phyloP scores from a whole-genome alignment of 2,888 invertebrate species.

The Andrena bucephala region DNA sequence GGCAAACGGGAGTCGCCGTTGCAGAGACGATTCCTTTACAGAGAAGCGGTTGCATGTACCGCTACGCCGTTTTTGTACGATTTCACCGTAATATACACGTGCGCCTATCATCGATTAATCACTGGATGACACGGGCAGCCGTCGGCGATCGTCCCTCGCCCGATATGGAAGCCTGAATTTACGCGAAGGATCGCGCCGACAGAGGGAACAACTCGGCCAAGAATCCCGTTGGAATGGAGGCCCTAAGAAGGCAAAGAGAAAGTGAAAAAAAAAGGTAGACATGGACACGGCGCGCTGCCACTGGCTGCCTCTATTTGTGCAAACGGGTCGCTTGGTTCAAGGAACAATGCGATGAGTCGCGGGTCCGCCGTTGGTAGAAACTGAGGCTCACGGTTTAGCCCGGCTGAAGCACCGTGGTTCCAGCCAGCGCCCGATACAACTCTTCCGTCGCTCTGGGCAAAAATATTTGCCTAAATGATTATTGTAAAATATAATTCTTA shows the following conservation, averaged over 20 bases:
- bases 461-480: no score
- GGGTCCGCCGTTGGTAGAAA: not conserved
- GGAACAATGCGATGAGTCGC: slow-evolving; percentile 58
- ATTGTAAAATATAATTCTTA: no score
- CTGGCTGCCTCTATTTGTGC: slow-evolving; percentile 58
- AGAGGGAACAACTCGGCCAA: slow-evolving; percentile 42
- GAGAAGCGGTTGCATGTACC: slow-evolving; percentile 37
- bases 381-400: not conserved
- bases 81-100: slow-evolving; percentile 45
- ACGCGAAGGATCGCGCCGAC: slow-evolving; percentile 39
- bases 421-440: no score
- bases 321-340: slow-evolving; percentile 54
- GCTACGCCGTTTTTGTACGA: slow-evolving; percentile 30
- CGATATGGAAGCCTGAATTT: slow-evolving; percentile 65
- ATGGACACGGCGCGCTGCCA: slow-evolving; percentile 24
- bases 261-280: slow-evolving; percentile 43
- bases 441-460: no score
- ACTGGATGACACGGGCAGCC: slow-evolving; percentile 46
- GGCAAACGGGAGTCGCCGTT: not conserved
- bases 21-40: slow-evolving; percentile 25
- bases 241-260: slow-evolving; percentile 54
- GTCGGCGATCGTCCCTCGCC: slow-evolving; percentile 51
- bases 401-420: no score
- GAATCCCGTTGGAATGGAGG: slow-evolving; percentile 56
- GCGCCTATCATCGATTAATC: slow-evolving; percentile 53